Conservation (phyloP, 2,888 invertebrate species). For the Hirtodrosophila confusa region DNA sequence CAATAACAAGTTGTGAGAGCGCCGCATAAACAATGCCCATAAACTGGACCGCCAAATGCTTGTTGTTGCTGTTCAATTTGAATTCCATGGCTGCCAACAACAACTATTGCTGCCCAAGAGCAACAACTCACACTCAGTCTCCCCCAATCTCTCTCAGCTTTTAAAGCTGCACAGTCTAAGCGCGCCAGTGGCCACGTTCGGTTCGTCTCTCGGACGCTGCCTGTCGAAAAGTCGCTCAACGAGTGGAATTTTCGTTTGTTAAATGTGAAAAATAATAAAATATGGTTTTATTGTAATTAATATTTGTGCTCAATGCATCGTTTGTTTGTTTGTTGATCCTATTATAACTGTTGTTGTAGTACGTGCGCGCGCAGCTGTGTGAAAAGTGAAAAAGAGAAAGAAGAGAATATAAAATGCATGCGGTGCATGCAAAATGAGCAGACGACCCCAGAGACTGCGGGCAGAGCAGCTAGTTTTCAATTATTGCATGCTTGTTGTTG, state of each 20-base stretch:
- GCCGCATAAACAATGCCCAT: constrained; percentile 62
- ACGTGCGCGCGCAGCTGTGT: constrained; percentile 34
- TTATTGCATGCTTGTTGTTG: constrained; percentile 43
- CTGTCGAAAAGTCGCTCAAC: constrained; percentile 41
- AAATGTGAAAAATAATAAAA: constrained; percentile 53
- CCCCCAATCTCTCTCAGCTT: constrained; percentile 27
- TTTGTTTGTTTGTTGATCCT: constrained; percentile 13
- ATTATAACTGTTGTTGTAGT: constrained; percentile 20
- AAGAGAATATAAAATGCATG: constrained; percentile 42
- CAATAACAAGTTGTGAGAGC: constrained; percentile 57
- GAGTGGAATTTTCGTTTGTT: constrained; percentile 49
- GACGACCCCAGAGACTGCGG: constrained; percentile 31
- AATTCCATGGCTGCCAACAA: constrained; percentile 36
- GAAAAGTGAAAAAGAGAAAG: constrained; percentile 44
- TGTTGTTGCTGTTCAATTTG: constrained; percentile 58
- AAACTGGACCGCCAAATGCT: constrained; percentile 60
- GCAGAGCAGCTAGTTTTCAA: constrained; percentile 50
- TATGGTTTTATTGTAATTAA: constrained; percentile 33
- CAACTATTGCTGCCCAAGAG: constrained; percentile 12
- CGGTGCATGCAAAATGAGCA: constrained; percentile 55
- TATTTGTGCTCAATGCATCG: constrained; percentile 9
- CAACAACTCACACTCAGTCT: constrained; percentile 22
- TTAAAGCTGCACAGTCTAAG: constrained; percentile 39
- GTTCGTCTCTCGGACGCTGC: constrained; percentile 54
- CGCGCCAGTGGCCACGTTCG: constrained; percentile 60